phyloP scores from a whole-genome alignment of 2,797 vertebrate genomes.

The Ceyx erithaca region DNA sequence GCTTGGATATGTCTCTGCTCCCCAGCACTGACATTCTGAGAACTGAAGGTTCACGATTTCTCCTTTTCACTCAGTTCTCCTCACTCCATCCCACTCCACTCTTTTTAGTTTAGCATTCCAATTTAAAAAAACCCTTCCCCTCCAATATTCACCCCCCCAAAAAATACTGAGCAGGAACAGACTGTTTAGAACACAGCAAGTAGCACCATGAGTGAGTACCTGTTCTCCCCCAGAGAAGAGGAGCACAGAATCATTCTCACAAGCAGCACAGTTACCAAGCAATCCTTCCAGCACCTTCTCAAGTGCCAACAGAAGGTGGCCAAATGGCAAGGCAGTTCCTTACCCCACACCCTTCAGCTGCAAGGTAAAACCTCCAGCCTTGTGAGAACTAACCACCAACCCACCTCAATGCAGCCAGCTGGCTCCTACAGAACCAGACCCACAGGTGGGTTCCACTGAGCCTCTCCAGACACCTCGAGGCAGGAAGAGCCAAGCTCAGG shows the following conservation, averaged over 20 bases:
- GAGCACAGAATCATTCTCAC: not conserved
- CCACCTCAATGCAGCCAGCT: not conserved
- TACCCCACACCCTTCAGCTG: not conserved
- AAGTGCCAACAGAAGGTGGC: not conserved
- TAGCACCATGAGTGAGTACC: not conserved
- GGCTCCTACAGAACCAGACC: not conserved
- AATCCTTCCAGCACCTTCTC: not conserved
- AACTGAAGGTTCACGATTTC: not conserved
- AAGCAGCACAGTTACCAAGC: conserved; percentile 11
- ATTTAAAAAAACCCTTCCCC: not conserved
- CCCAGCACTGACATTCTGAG: not conserved
- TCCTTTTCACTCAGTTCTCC: not conserved
- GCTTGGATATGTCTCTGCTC: not conserved
- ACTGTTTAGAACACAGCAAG: not conserved
- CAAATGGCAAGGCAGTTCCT: not conserved
- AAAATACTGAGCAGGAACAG: not conserved
- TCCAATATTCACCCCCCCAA: not conserved
- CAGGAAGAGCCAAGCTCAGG: fast-evolving
- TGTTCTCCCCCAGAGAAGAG: not conserved
- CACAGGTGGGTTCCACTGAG: not conserved
- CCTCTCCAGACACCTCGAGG: not conserved
- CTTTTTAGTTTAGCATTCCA: not conserved
- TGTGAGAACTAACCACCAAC: not conserved
- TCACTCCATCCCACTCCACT: not conserved
- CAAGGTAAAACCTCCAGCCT: not conserved